phyloP scores from a whole-genome alignment of 1,140 invertebrate species.

The Drosophila albomicans region DNA sequence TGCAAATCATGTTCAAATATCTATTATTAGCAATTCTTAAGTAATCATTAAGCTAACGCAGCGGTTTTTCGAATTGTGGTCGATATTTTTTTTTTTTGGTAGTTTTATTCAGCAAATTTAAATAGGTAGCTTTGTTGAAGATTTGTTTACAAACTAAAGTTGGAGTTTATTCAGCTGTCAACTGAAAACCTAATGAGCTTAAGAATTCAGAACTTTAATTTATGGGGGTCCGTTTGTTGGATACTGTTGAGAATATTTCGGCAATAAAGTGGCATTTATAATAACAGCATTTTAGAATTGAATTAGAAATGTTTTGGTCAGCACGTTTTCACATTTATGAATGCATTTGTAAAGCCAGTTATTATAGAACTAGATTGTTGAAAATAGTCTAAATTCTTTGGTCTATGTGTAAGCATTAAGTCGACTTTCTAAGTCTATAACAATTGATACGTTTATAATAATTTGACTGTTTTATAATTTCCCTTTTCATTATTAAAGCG shows the following conservation, averaged over 20 bases:
- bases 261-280: background rate
- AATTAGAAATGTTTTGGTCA: background rate
- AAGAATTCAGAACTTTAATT: background rate
- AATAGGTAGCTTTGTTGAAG: background rate
- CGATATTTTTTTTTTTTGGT: background rate
- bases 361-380: too few relatives aligned
- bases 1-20: background rate
- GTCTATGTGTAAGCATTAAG: too few relatives aligned
- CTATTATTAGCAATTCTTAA: conserved; percentile 8
- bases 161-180: background rate
- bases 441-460: too few relatives aligned
- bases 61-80: background rate
- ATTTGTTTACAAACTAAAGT: background rate
- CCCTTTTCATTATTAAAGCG: too few relatives aligned
- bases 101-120: background rate
- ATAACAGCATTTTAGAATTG: background rate
- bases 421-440: too few relatives aligned
- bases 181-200: background rate
- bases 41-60: background rate
- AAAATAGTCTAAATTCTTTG: too few relatives aligned
- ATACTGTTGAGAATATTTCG: too few relatives aligned
- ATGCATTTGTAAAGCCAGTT: too few relatives aligned
- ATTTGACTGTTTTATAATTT: too few relatives aligned
- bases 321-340: too few relatives aligned
- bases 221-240: background rate